These are phyloP conservation scores for Melikaiella ostensackeni DNA, from an alignment of 2,888 invertebrate species.

Conservation along the genomic window DNA sequence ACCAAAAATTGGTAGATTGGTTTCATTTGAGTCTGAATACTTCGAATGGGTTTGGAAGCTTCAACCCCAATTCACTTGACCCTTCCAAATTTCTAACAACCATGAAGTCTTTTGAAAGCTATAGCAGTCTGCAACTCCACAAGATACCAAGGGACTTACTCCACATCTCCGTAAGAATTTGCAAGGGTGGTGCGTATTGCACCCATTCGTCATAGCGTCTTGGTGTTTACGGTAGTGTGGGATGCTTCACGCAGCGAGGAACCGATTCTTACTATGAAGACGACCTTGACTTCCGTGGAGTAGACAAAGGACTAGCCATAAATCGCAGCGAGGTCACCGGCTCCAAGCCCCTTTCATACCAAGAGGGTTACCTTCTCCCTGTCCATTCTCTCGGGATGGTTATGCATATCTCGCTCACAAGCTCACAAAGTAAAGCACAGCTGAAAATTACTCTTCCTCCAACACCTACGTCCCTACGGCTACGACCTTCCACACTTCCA, in stretches of 20 bases:
- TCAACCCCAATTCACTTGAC: background rate
- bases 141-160: background rate
- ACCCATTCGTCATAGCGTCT: constrained; percentile 61
- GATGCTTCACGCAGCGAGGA: constrained; percentile 68
- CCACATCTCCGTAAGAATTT: constrained; percentile 40
- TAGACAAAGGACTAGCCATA: constrained; percentile 69
- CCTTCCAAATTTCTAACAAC: background rate
- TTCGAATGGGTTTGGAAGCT: constrained; percentile 36
- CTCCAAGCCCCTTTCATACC: constrained; percentile 59
- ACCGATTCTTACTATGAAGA: constrained; percentile 63
- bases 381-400: constrained; percentile 54
- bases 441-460: constrained; percentile 59
- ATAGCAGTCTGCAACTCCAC: background rate
- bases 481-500: constrained; percentile 44
- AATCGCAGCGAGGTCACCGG: constrained; percentile 72
- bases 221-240: constrained; percentile 69
- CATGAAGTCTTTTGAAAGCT: background rate
- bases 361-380: constrained; percentile 51
- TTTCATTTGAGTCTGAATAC: background rate
- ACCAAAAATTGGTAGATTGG: too few species aligned
- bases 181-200: constrained; percentile 47
- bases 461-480: too few species aligned
- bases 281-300: constrained; percentile 71
- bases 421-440: constrained; percentile 49
- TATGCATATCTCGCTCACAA: constrained; percentile 65